Base-by-base conservation (phyloP, 2,888 invertebrate genomes). In the Asteroscopus sphinx region DNA sequence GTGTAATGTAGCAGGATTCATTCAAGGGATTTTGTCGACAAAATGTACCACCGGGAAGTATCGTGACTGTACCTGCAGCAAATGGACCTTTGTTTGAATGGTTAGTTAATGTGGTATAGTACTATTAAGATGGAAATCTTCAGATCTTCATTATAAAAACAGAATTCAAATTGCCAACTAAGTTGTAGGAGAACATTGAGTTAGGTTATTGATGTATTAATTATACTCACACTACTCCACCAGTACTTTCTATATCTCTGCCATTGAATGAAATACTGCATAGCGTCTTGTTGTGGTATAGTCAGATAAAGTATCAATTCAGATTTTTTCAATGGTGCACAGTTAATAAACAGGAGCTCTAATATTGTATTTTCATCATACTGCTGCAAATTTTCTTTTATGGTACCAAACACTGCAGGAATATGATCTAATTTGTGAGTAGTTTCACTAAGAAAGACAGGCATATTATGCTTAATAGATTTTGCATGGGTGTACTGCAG, bases 211-310 rank as follows among this genome's bases (percentile, higher is more conserved):
- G 21, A 21, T 6, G 6, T 21, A 21, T 21, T 21, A 21, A 21
- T 28, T 16, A 48, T 66, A 89, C 93, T 92, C 72, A 96, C 95
- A 85, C 96, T 97, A 89, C 97, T 96, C 98, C 98, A 98, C 97
- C 98, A 98, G 73, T 96, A 96, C 83, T 97, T 97, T 53, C 97
- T 95, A 77, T 97, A 96, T 62, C 96, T 95, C 81, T 97, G 97
- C 93, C 96, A 96, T 73, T 96, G 96, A 79, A 96, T 96, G 83
- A 97, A 97, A 80, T 96, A 95, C 70, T 96, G 96, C 77, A 95
- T 95, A 0, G 95, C 88, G 62, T 94, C 91, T 44, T 89, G 83
- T 39, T 92, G 87, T n/a, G 93, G 84, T 16, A 95, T 78, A 72
- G 92, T 85, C 51, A 95, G 75, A 61, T 87, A 88, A 49, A 95